These are phyloP conservation scores for Leptoteleia sp. DNA, from an alignment of 1,140 invertebrate species.

Conservation along the genomic window DNA sequence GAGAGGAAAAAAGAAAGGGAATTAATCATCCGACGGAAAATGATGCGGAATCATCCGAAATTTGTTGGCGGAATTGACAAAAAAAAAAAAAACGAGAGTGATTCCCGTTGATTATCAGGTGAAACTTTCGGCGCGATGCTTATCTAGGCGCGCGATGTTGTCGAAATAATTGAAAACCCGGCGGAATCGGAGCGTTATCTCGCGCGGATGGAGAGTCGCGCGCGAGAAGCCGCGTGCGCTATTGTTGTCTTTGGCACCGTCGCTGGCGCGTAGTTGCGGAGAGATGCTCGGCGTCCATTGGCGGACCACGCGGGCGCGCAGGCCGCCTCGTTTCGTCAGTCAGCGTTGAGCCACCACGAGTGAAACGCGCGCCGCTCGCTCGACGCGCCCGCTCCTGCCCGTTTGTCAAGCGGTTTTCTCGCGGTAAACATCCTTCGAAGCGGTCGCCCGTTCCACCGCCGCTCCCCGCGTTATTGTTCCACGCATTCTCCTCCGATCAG, in stretches of 20 bases:
- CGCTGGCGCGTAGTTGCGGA: constrained; percentile 54
- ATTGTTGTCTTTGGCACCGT: constrained; percentile 57
- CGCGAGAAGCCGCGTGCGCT: constrained; percentile 46
- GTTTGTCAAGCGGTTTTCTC: constrained; percentile 15
- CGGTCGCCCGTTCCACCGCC: too few species aligned
- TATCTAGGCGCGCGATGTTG: too few species aligned
- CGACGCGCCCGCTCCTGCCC: constrained; percentile 23
- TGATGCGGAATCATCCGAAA: too few species aligned
- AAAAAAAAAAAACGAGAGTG: too few species aligned
- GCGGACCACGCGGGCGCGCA: constrained; percentile 55
- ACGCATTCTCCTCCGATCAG: background rate
- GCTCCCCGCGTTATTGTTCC: background rate
- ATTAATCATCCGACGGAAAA: too few species aligned
- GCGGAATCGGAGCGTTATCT: constrained; percentile 33
- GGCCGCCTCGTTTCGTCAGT: constrained; percentile 57
- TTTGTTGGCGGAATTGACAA: too few species aligned
- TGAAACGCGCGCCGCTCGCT: constrained; percentile 52
- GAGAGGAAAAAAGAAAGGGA: too few species aligned
- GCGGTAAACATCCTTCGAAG: background rate
- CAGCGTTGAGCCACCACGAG: constrained; percentile 57
- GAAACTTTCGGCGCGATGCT: too few species aligned
- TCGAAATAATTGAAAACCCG: constrained; percentile 17
- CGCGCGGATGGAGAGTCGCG: constrained; percentile 17
- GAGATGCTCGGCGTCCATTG: constrained; percentile 59
- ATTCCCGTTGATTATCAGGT: too few species aligned